Evolutionary conservation across 2,888 invertebrate species (phyloP), one percentile per base, ranked within the genome.

Genomic region (Eilema caniola): DNA sequence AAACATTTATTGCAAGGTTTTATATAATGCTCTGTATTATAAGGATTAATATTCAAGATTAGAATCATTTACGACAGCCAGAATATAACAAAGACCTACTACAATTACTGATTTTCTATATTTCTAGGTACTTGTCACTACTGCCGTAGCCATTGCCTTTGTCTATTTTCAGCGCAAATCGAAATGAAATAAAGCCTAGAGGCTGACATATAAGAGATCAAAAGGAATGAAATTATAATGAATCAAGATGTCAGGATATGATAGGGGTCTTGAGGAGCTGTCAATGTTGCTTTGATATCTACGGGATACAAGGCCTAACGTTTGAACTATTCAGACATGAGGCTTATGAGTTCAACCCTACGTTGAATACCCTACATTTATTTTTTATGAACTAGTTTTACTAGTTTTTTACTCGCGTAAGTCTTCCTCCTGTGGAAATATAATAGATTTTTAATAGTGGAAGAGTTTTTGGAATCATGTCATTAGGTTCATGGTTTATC

Each of bases 191-290:
- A 20, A 47, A 47, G 47, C 47, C 20, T 47, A 47, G 20, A 47
- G 7, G 10, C 53, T n/a, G 53, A 53, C 53, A n/a, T 53, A 53
- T n/a, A n/a, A 53, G n/a, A 53, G n/a, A n/a, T 53, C 53, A 53
- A 20, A 53, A 53, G 53, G n/a, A 53, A 53, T n/a, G 53, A 53
- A 53, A 53, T 53, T 53, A 53, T 53, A n/a, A 47, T n/a, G 47
- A 47, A 53, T 8, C 1, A 2, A 2, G 53, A 53, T 53, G 53
- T 53, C 53, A n/a, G 53, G n/a, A 20, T 47, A 20, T 53, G 20
- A 53, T 53, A 53, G 10, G 53, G 20, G 53, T 53, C 8, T 8
- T 53, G n/a, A n/a, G 2, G n/a, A 53, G n/a, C 53, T 53, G 53
- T n/a, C 53, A 53, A 53, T 53, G n/a, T n/a, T n/a, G 53, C 10